These are phyloP conservation scores for Uria lomvia DNA, from an alignment of 2,113 vertebrate species.

Conservation along the genomic window DNA sequence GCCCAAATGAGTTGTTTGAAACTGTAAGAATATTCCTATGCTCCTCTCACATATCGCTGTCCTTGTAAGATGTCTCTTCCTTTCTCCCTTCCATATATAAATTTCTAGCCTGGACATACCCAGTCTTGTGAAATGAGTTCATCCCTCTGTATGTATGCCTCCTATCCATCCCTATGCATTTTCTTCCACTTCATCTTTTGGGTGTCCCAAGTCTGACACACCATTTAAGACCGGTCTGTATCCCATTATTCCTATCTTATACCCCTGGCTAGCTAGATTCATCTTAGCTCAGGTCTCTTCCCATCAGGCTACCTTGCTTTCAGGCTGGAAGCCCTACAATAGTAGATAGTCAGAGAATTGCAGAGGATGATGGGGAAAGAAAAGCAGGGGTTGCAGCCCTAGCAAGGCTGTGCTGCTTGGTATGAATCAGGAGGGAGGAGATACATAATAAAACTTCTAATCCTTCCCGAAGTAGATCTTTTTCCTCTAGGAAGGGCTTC, in stretches of 20 bases:
- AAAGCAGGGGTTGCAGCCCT: neutral
- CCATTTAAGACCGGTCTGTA: too few species aligned
- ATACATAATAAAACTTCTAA: neutral
- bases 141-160: neutral
- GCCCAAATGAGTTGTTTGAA: neutral
- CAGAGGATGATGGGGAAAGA: neutral
- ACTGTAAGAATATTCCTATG: neutral
- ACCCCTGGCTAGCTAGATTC: too few species aligned
- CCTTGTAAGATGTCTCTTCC: neutral
- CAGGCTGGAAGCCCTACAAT: neutral
- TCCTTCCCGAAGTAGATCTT: neutral
- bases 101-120: neutral
- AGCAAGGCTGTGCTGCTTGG: neutral
- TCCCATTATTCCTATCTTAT: too few species aligned
- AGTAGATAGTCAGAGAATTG: neutral
- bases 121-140: neutral
- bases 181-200: too few species aligned
- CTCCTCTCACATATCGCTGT: neutral
- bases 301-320: too few species aligned
- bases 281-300: too few species aligned
- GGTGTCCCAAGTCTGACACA: too few species aligned
- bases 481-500: neutral
- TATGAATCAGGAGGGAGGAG: fast-evolving
- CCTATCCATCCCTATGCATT: too few species aligned
- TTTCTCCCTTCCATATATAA: neutral